These are phyloP conservation scores for Dendroctonus ponderosae DNA, from an alignment of 1,140 invertebrate species.

Conservation along the genomic window DNA sequence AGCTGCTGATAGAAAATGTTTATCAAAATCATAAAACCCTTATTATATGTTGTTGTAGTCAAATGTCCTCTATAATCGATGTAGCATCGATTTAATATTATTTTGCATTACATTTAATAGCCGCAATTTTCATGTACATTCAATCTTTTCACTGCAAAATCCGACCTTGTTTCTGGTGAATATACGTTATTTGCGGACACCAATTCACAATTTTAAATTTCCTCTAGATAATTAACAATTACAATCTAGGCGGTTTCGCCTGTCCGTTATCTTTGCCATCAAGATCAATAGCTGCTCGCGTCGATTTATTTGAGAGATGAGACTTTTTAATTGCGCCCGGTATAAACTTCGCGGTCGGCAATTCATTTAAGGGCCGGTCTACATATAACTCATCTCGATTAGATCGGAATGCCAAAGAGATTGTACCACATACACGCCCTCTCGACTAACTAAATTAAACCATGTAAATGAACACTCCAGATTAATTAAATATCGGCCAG, in stretches of 20 bases:
- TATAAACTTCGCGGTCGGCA: slow-evolving; percentile 24
- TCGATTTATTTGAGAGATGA: slow-evolving; percentile 30
- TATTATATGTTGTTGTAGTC: no score
- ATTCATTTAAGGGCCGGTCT: slow-evolving; percentile 36
- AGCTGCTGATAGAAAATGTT: no score
- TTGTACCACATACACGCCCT: slow-evolving; percentile 37
- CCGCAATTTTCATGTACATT: no score
- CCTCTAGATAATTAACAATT: slow-evolving; percentile 27
- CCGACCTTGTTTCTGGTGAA: no score
- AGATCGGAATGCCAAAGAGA: slow-evolving; percentile 42
- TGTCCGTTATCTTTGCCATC: slow-evolving; percentile 20
- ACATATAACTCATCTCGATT: slow-evolving; percentile 41
- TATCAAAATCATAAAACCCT: no score
- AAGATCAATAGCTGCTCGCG: slow-evolving; percentile 21
- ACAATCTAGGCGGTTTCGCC: slow-evolving; percentile 12
- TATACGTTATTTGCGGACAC: no score
- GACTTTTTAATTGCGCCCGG: slow-evolving; percentile 28
- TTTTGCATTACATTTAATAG: no score
- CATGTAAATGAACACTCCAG: slow-evolving; percentile 38
- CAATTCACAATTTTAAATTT: slow-evolving; percentile 15
- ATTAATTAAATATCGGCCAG: slow-evolving; percentile 37
- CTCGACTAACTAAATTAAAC: slow-evolving; percentile 39
- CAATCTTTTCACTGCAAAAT: no score
- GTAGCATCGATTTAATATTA: no score
- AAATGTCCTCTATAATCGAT: no score